Conservation (phyloP, 2,888 invertebrate genomes). For the Lutraria lutraria region DNA sequence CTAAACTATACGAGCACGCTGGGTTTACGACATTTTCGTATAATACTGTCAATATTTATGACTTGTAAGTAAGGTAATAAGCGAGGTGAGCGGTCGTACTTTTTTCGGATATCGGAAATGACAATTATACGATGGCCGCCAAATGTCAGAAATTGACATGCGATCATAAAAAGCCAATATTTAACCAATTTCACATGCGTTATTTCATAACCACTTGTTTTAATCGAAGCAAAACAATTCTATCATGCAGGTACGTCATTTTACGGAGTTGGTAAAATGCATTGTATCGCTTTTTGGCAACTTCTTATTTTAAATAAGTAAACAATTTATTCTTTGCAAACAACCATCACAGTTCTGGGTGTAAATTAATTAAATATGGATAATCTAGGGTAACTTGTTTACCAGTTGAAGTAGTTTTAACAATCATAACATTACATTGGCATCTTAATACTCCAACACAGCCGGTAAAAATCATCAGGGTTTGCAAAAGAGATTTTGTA, state of each 20-base stretch:
- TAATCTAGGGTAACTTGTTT: too few relatives aligned
- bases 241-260: not conserved
- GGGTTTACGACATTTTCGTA: conserved; percentile 26
- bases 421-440: not conserved
- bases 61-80: conserved; percentile 46
- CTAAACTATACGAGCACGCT: not conserved
- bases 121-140: conserved; percentile 19
- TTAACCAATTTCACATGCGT: conserved; percentile 1
- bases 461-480: not conserved
- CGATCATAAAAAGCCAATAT: conserved; percentile 1
- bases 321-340: not conserved
- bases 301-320: not conserved
- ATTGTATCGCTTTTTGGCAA: not conserved
- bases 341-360: not conserved
- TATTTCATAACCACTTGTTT: not conserved
- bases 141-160: conserved; percentile 54
- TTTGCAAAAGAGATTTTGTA: not conserved
- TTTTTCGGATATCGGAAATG: conserved; percentile 30
- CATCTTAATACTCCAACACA: not conserved
- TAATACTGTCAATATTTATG: conserved; percentile 42
- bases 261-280: not conserved
- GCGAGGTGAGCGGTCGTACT: conserved; percentile 31
- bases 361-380: not conserved
- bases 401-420: not conserved
- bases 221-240: not conserved